A percentile compares a stretch with the other conserved stretches of the same genome.
These are phyloP conservation scores for Gadus chalcogrammus DNA, from an alignment of 2,113 vertebrate genomes.

Conservation along the genomic window DNA sequence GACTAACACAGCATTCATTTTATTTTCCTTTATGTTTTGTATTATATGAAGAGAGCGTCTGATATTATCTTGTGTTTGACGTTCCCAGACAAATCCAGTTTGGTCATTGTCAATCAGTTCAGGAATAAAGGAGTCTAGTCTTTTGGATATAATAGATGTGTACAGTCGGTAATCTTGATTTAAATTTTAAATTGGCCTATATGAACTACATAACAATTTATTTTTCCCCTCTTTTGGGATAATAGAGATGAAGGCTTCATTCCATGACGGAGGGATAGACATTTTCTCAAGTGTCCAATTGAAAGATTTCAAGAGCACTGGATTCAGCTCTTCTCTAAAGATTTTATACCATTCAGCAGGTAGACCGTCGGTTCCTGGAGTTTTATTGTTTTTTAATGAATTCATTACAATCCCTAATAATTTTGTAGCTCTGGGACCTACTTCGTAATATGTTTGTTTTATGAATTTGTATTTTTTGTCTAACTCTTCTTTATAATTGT, in stretches of 20 bases:
- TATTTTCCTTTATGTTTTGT: background rate
- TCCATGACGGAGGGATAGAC: slow-evolving; percentile 8
- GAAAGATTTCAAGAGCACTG: slow-evolving; percentile 6
- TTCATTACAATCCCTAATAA: background rate
- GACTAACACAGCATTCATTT: background rate
- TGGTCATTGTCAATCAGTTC: background rate
- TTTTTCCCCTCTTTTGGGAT: background rate
- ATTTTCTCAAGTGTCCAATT: slow-evolving; percentile 9
- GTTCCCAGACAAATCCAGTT: background rate
- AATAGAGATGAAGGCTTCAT: slow-evolving; percentile 2
- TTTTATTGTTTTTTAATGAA: slow-evolving; percentile 5
- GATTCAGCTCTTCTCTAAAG: slow-evolving; percentile 1
- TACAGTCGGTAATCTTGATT: background rate
- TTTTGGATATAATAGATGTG: background rate
- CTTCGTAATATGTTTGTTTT: background rate
- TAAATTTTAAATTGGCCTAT: slow-evolving; percentile 1
- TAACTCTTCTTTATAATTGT: background rate
- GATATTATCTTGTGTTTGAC: background rate
- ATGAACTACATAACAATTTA: background rate
- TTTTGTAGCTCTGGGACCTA: background rate
- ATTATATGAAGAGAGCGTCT: background rate
- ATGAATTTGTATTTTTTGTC: background rate
- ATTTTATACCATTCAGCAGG: slow-evolving; percentile 11
- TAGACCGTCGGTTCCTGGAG: background rate
- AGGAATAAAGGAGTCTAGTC: background rate